Evolutionary conservation across 2,797 vertebrate genomes (phyloP), one percentile per base, ranked within the genome.

Genomic region (Gobionotothen gibberifrons): DNA sequence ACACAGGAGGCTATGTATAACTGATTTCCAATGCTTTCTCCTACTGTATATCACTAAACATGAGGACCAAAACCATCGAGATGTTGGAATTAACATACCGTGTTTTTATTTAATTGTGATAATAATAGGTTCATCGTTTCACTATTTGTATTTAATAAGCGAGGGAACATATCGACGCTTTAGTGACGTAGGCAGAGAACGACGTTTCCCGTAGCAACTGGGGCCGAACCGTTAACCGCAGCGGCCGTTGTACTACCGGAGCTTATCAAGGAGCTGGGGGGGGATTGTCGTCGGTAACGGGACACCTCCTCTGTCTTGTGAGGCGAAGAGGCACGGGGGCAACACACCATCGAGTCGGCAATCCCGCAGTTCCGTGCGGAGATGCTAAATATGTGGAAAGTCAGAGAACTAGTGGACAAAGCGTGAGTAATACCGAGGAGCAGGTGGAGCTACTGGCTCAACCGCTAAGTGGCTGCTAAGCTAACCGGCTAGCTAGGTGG

Each of bases 331-430:
- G 88, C 76, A 78, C 82, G 71, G 87, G 88, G 89, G 80, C 74
- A 86, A 88, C 84, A 86, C 85, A 86, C 86, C 79, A 79, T 83
- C 62, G 91, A 93, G 93, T 89, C 92, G 90, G 88, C 86, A 80
- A 87, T 86, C 85, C 93, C 92, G 92, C 89, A 79, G 87, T 75
- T 76, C 72, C 72, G 70, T 63, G 72, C 75, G 87, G 87, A 88
- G 81, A 98, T 98, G 97, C 88, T 98, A 84, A 99, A 97, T 83
- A 98, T 99, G 98, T 99, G 98, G 98, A 99, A 98, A 94, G 96
- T 99, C 89, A 92, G 97, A 87, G 98, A 99, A 94, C 91, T 98
- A 88, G 96, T 99, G 95, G 98, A 99, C 94, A 99, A 99, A 96
- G 97, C 97, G 98, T 99, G 93, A 99, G 98, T 98, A 36, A 36